Base-by-base conservation (phyloP, 2,113 vertebrate species). In the Callopanchax toddi region DNA sequence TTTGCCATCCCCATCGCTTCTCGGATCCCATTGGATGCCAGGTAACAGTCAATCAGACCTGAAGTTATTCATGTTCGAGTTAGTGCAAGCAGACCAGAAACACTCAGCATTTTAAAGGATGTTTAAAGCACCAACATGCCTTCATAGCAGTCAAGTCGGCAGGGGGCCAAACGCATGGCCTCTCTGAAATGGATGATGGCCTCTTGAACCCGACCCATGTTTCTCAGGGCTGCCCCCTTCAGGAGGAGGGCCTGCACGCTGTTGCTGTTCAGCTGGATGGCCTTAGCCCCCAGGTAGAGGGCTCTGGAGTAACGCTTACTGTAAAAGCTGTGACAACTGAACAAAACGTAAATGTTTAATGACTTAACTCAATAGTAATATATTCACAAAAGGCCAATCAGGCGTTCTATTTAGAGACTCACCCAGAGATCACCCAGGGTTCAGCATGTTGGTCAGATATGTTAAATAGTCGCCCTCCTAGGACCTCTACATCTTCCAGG, bases 1-100 rank as follows among this genome's bases (percentile, higher is more conserved):
- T 99, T 99, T 46, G 97, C 97, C 97, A 99, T 98, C 1, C 97
- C 97, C 92, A 99, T 99, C 0, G 97, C 97, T 65, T 99, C 97
- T 6, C 97, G 94, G 55, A 98, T 94, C 34, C 97, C 97, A 79
- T 97, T 99, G 51, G 96, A 98, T 0, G 96, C 95, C 72, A 99
- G 86, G 83, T 99, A 99, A 70, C 97, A 99, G 76, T 99, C 96
- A 0, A 99, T 98, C 82, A 99, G 92, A 75, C 97, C 97, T 99
- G 83, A 9, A 50, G 39, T 16, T 6, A 53, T 0, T 26, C 13
- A 57, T 16, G 2, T 13, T 25, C 1, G 5, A n/a, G 40, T 64
- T 58, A 57, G 1, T n/a, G 16, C 20, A 6, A 6, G 12, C 8
- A 0, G 26, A 23, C 23, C 0, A 39, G 11, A 49, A 32, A 60